phyloP scores from a whole-genome alignment of 1,140 invertebrate genomes.

The Zelostemma sp. region DNA sequence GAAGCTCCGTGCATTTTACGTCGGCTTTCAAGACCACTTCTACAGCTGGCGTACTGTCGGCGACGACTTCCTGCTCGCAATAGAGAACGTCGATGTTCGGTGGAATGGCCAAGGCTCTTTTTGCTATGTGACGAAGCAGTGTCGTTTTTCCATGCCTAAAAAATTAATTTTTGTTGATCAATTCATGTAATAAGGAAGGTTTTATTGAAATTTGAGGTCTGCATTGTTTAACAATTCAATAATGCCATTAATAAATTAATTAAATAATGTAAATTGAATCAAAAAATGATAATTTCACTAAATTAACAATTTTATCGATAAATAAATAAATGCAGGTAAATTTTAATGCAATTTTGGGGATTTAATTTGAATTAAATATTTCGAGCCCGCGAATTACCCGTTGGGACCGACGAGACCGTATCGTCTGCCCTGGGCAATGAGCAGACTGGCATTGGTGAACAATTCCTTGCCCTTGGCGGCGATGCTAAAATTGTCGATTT shows the following conservation, averaged over 20 bases:
- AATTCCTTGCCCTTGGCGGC: conserved; percentile 97
- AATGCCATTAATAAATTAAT: too few relatives aligned
- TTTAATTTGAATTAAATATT: neutral
- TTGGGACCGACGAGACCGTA: conserved; percentile 99
- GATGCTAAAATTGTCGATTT: conserved; percentile 99
- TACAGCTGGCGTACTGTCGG: conserved; percentile 92
- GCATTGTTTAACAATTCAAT: too few relatives aligned
- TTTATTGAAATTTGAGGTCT: too few relatives aligned
- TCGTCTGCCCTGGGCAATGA: conserved; percentile 93
- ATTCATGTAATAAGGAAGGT: too few relatives aligned
- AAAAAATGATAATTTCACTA: too few relatives aligned
- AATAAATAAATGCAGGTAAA: too few relatives aligned
- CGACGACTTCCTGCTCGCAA: conserved; percentile 98
- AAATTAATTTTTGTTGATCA: conserved; percentile 30
- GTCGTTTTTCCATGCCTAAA: conserved; percentile 98
- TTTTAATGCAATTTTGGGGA: too few relatives aligned
- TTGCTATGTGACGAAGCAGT: conserved; percentile 91
- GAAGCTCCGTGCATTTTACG: conserved; percentile 84
- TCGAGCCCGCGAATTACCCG: conserved; percentile 75
- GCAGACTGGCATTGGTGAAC: conserved; percentile 95
- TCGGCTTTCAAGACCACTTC: conserved; percentile 94
- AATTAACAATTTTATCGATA: too few relatives aligned
- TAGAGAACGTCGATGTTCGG: conserved; percentile 97
- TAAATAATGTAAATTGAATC: too few relatives aligned
- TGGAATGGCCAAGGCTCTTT: conserved; percentile 91